A percentile compares a stretch with the other conserved stretches of the same genome.
phyloP scores from a whole-genome alignment of 2,113 vertebrate genomes.

The Lamprologus callipterus region DNA sequence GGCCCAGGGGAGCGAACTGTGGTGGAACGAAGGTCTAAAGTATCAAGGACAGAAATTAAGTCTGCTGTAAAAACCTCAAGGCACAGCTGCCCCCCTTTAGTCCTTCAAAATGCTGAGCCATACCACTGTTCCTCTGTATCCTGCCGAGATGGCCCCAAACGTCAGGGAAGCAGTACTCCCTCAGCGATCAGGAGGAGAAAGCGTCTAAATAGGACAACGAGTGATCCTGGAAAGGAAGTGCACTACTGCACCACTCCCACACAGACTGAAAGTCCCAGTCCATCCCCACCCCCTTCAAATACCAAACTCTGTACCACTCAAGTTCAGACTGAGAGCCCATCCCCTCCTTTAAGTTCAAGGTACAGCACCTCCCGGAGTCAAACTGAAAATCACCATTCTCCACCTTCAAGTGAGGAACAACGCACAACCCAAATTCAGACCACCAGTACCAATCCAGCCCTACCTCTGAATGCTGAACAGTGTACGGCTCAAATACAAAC shows the following conservation, averaged over 20 bases:
- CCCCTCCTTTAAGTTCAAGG: constrained; percentile 9
- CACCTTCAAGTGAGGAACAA: constrained; percentile 10
- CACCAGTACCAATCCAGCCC: background rate
- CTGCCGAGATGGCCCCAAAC: constrained; percentile 49
- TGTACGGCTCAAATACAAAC: constrained; percentile 23
- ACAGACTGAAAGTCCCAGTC: constrained; percentile 47
- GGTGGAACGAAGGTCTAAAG: constrained; percentile 47
- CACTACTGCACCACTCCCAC: constrained; percentile 58
- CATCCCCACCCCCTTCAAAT: constrained; percentile 3
- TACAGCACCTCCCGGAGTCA: constrained; percentile 41
- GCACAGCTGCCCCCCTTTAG: constrained; percentile 52
- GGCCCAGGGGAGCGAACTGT: constrained; percentile 4
- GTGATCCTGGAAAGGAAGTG: constrained; percentile 68
- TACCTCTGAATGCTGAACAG: constrained; percentile 18
- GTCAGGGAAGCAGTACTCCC: constrained; percentile 34
- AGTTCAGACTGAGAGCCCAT: constrained; percentile 44
- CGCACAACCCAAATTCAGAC: constrained; percentile 18
- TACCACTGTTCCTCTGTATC: constrained; percentile 38
- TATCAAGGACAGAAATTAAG: constrained; percentile 24
- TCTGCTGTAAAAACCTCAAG: constrained; percentile 47
- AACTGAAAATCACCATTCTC: constrained; percentile 31
- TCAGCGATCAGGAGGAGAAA: constrained; percentile 38
- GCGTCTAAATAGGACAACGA: constrained; percentile 53
- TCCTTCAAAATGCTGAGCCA: constrained; percentile 32
- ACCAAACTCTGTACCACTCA: constrained; percentile 45